phyloP scores from a whole-genome alignment of 2,797 vertebrate genomes.

The Xerus rutilus region DNA sequence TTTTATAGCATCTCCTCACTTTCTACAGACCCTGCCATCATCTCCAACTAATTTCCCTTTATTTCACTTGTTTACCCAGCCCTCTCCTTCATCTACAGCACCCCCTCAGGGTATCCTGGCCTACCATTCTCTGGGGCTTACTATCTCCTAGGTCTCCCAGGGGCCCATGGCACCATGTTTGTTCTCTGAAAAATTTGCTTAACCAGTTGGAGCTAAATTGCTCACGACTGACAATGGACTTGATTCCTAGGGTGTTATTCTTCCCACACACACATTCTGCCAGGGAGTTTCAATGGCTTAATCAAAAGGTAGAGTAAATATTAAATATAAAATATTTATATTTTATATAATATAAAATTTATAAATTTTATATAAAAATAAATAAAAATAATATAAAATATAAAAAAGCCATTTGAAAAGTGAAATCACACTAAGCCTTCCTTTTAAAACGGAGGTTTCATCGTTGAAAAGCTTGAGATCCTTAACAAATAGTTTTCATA shows the following conservation, averaged over 20 bases:
- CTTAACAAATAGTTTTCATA: slow-evolving; percentile 47
- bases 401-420: slow-evolving; percentile 47
- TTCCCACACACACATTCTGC: not conserved
- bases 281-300: slow-evolving; percentile 44
- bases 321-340: slow-evolving; percentile 42
- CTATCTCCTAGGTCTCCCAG: not conserved
- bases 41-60: not conserved
- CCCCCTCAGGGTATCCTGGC: not conserved
- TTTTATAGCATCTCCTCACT: not conserved
- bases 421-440: not conserved
- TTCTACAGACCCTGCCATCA: not conserved
- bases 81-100: not conserved
- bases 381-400: no score
- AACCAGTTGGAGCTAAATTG: not conserved
- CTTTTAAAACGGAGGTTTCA: slow-evolving; percentile 26
- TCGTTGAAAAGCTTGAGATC: slow-evolving; percentile 2
- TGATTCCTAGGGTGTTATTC: not conserved
- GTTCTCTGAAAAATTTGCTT: slow-evolving; percentile 20
- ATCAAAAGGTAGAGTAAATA: slow-evolving; percentile 24
- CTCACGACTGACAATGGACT: slow-evolving; percentile 15
- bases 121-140: not conserved
- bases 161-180: not conserved
- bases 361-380: no score
- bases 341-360: no score
- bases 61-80: not conserved